Evolutionary conservation across 2,888 invertebrate species (phyloP), one percentile per base, ranked within the genome.

Genomic region (Leptinotarsa juncta): DNA sequence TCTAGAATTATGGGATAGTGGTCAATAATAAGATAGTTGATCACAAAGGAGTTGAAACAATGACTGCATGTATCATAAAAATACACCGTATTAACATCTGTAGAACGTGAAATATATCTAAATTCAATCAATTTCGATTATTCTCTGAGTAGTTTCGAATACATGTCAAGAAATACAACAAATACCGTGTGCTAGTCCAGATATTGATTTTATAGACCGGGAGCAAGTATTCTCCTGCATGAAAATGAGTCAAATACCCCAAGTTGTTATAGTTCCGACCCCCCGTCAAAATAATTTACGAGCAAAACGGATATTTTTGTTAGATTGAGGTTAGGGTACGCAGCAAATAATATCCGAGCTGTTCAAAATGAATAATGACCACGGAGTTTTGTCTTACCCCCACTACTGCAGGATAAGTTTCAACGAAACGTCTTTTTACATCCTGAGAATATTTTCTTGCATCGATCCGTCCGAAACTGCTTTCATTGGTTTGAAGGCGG

Each of bases 401-500:
- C 80, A 78, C 82, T 79, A 80, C 78, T 76, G 77, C 42, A 49
- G 75, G 75, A 81, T 85, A 86, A 87, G 86, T 86, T 86, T 79
- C 82, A 86, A 87, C 85, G 85, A 85, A 88, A 87, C 87, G 87
- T 88, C 88, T 88, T 88, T 88, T 88, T 88, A 87, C 86, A 82
- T 86, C 86, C 88, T 88, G 85, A 88, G 88, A 88, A 85, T 81
- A 85, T 87, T 88, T 88, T 88, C 88, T 88, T 88, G 86, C 85
- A 88, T 88, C 85, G 88, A 88, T 88, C 87, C 82, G 65, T 81
- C 74, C 71, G 79, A 78, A 80, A 81, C 78, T 74, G 76, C 80
- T 84, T 79, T 82, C 83, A 88, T 88, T 88, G 88, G 88, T 82
- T 81, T 79, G 81, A 83, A 84, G 88, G 88, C 87, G 88, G 87